Base-by-base conservation (phyloP, 2,888 invertebrate species). In the Phyllotreta striolata region DNA sequence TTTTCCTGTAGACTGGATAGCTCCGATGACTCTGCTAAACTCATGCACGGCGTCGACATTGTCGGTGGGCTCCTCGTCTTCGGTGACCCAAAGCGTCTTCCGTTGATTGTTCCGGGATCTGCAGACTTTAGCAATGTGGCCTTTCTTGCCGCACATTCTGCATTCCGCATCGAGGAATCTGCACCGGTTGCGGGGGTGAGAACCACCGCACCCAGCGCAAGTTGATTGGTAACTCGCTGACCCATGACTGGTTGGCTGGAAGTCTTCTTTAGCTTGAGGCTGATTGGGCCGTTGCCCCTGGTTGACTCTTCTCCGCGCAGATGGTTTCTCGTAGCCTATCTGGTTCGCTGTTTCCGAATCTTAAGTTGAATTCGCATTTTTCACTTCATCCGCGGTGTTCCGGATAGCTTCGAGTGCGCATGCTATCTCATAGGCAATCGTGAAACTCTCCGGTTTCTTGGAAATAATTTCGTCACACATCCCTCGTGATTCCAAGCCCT, bases 391-490 rank as follows among this genome's bases (percentile, higher is more conserved):
- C 6, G 39, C 39, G 6, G 39, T 8, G 8, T 39, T 39, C 8
- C 8, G 39, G 8, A 8, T 39, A 39, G 39, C 39, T 39, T 39
- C 39, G 6, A 39, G 39, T 39, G 8, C 6, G 8, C 7, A 39
- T 8, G 55, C 39, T 39, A 39, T 39, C 39, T 39, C 39, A 39
- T 39, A 39, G 6, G 39, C 39, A 39, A 8, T 8, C 6, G 39
- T 39, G 39, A 39, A 39, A 39, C 39, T 39, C 39, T 39, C 39
- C 6, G 39, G 41, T 9, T 55, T 55, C 10, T 55, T 55, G 7
- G 8, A 10, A 13, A 55, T 55, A 7, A 55, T 55, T 55, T 55
- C 41, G 55, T 55, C 41, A 41, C 55, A 41, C 43, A 41, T 55
- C 6, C 41, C 41, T 7, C 41, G 41, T 43, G 55, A 55, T 55